phyloP scores from a whole-genome alignment of 2,888 invertebrate species.

The Athrips mouffetella region DNA sequence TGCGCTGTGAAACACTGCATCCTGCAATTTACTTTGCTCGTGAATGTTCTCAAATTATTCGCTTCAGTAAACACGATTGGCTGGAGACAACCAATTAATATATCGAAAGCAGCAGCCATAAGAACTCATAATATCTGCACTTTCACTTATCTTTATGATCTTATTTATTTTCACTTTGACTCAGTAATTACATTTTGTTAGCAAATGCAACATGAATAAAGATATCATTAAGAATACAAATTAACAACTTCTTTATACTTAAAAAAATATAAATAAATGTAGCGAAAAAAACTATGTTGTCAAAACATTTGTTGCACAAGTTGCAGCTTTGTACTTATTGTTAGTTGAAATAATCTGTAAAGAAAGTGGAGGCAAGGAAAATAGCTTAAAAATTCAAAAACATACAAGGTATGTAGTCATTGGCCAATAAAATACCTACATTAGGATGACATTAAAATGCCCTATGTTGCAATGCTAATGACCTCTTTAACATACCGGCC shows the following conservation, averaged over 20 bases:
- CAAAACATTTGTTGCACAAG: too few species aligned
- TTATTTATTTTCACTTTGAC: conserved; percentile 6
- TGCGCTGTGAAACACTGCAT: not conserved
- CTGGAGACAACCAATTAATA: conserved; percentile 26
- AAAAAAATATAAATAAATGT: too few species aligned
- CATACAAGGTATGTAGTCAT: too few species aligned
- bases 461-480: conserved; percentile 23
- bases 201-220: too few species aligned
- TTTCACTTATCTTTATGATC: conserved; percentile 24
- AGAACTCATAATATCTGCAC: conserved; percentile 23
- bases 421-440: not conserved
- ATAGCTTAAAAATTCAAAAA: too few species aligned
- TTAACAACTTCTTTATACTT: too few species aligned
- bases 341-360: too few species aligned
- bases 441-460: conserved; percentile 3
- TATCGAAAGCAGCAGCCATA: conserved; percentile 27
- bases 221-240: too few species aligned
- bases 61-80: conserved; percentile 11
- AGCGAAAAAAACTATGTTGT: too few species aligned
- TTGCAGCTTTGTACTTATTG: too few species aligned
- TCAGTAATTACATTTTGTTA: not conserved
- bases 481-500: conserved; percentile 35
- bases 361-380: too few species aligned
- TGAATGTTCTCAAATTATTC: conserved; percentile 14
- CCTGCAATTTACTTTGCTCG: conserved; percentile 13